A percentile compares a stretch with the other conserved stretches of the same genome.
These are phyloP conservation scores for Chaenodraco wilsoni DNA, from an alignment of 2,797 vertebrate genomes.

Conservation along the genomic window DNA sequence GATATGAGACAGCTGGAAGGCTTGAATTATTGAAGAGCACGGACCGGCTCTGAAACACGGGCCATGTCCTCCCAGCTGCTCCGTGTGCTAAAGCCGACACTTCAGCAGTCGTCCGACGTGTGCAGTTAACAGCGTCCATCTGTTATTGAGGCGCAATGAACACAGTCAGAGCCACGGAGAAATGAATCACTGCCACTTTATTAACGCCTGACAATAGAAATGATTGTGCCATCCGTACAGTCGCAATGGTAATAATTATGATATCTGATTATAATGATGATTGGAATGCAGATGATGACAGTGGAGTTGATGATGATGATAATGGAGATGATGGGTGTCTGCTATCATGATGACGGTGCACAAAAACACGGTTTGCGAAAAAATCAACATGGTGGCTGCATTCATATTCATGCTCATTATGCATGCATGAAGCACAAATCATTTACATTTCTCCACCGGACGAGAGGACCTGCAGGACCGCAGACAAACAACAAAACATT, in stretches of 20 bases:
- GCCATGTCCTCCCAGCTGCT: constrained; percentile 81
- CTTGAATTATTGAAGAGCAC: constrained; percentile 83
- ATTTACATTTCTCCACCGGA: constrained; percentile 67
- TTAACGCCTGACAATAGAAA: constrained; percentile 65
- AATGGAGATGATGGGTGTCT: constrained; percentile 62
- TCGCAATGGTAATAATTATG: constrained; percentile 73
- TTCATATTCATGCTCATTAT: constrained; percentile 62
- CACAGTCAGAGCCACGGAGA: constrained; percentile 61
- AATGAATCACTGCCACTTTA: constrained; percentile 79
- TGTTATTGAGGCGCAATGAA: constrained; percentile 79
- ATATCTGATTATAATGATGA: constrained; percentile 79
- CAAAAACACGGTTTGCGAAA: constrained; percentile 47
- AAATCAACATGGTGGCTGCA: constrained; percentile 54
- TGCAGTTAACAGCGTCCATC: constrained; percentile 81
- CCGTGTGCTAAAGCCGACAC: constrained; percentile 73
- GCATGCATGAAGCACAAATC: constrained; percentile 57
- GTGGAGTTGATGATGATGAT: constrained; percentile 52
- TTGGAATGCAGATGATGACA: constrained; percentile 68
- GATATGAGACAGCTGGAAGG: constrained; percentile 81
- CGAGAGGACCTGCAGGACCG: constrained; percentile 49
- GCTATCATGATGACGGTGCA: constrained; percentile 59
- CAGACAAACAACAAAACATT: constrained; percentile 59
- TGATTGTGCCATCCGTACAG: constrained; percentile 62
- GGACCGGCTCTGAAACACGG: constrained; percentile 72
- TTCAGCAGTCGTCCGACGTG: constrained; percentile 78